Percentiles rank a stretch among this genome's conserved stretches.
These are phyloP conservation scores for Lethenteron camtschaticum DNA, from an alignment of 2,113 vertebrate species.

Conservation along the genomic window DNA sequence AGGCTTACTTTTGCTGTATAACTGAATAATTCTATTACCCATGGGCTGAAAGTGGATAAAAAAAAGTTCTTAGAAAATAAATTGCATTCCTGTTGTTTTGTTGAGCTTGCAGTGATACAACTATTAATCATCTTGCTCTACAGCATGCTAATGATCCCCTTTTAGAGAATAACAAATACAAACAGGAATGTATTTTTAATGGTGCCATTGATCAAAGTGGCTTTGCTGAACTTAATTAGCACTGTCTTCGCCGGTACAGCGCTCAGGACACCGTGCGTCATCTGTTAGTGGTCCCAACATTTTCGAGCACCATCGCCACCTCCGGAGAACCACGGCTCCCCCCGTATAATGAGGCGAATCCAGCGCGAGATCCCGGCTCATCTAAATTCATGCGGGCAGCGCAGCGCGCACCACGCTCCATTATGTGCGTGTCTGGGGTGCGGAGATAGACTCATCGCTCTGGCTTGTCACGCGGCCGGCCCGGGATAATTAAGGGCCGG, in stretches of 20 bases:
- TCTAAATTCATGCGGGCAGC: too few relatives aligned
- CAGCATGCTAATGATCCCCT: conserved; percentile 6
- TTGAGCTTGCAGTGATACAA: conserved; percentile 1
- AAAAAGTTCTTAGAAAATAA: background rate
- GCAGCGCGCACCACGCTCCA: too few relatives aligned
- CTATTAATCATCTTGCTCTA: conserved; percentile 1
- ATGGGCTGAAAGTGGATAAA: background rate
- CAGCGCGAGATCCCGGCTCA: too few relatives aligned
- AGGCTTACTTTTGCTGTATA: background rate
- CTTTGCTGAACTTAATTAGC: conserved; percentile 5
- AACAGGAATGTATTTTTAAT: conserved; percentile 6
- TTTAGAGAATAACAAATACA: conserved; percentile 5
- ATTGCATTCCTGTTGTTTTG: conserved; percentile 5
- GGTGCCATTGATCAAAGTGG: conserved; percentile 5
- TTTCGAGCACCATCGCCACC: too few relatives aligned
- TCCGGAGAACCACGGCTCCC: too few relatives aligned
- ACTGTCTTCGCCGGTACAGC: background rate
- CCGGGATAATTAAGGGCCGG: background rate
- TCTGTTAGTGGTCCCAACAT: too few relatives aligned
- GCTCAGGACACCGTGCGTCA: too few relatives aligned
- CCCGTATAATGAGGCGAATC: too few relatives aligned
- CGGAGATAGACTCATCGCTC: too few relatives aligned
- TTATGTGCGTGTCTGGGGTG: too few relatives aligned
- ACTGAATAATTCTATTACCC: conserved; percentile 5
- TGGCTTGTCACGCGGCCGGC: too few relatives aligned